Base-by-base conservation (phyloP, 1,140 invertebrate species). In the Drosophila eugracilis region DNA sequence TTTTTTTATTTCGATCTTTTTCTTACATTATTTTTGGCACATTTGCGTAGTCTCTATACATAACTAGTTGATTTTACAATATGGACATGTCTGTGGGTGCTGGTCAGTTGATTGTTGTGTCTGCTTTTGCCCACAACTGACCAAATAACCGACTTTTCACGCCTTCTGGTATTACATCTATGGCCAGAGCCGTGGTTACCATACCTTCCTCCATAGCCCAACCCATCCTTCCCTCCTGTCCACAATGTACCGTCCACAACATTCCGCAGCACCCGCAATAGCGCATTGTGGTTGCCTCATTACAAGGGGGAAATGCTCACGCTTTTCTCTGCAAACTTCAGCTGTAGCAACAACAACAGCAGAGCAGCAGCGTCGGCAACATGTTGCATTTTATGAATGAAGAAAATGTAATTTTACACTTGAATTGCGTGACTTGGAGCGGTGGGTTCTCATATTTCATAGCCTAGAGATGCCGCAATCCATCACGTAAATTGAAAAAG, bases 401-500 rank as follows among this genome's bases (percentile, higher is more conserved):
- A 86, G 72, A 80, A 84, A 86, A 77, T 59, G 73, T 80, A 85
- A 88, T 83, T 78, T 86, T 78, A 86, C 59, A 86, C 78, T 83
- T 74, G 53, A 88, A 83, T 86, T 86, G 81, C 81, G 81, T 86
- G 81, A 88, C 63, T 77, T 57, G 73, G 22, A 71, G 73, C 49
- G 45, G 62, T 54, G 12, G 41, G 48, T 49, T 65, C 83, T 85
- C 81, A 70, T 65, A 77, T 85, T 85, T 70, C 77, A 79, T 10
- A 58, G 36, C 30, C 22, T 19, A 34, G 12, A 30, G 24, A 62
- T 80, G 49, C 44, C 44, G 73, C 79, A 83, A 83, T 70, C 53
- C 54, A 34, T 54, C 63, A 54, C 53, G 57, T 62, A 59, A 78
- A 78, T 84, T 69, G 78, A 76, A 75, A 74, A 71, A 26, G 14